Conservation (phyloP, 2,888 invertebrate genomes). For the Chelonus formosanus region DNA sequence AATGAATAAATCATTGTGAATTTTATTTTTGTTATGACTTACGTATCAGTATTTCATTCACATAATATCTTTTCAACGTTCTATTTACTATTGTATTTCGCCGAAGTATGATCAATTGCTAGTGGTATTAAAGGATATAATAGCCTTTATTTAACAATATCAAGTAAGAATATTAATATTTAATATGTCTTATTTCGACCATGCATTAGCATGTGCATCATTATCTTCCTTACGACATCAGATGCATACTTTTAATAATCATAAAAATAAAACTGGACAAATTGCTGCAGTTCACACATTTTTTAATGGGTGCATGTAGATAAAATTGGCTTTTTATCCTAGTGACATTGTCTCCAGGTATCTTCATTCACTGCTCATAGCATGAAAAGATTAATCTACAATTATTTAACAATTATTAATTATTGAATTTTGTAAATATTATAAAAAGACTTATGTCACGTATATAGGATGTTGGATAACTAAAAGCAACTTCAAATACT, state of each 20-base stretch:
- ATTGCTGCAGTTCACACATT: constrained; percentile 13
- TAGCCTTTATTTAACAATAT: constrained; percentile 12
- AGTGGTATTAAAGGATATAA: too few relatives aligned
- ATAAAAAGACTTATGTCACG: constrained; percentile 1
- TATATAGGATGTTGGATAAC: constrained; percentile 14
- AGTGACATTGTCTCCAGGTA: constrained; percentile 11
- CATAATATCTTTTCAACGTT: too few relatives aligned
- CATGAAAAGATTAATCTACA: constrained; percentile 13
- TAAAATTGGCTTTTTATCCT: constrained; percentile 23
- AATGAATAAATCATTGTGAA: too few relatives aligned
- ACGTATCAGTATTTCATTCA: too few relatives aligned
- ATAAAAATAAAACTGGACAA: constrained; percentile 8
- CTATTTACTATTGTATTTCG: too few relatives aligned
- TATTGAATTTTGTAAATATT: neutral
- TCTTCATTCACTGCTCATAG: constrained; percentile 20
- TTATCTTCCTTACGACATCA: constrained; percentile 23
- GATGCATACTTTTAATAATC: constrained; percentile 15
- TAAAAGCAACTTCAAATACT: neutral
- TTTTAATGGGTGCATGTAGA: constrained; percentile 28
- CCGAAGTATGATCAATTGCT: too few relatives aligned
- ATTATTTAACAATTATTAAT: neutral
- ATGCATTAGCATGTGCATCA: constrained; percentile 31
- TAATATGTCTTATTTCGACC: constrained; percentile 20
- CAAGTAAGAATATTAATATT: constrained; percentile 16
- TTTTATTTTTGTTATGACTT: too few relatives aligned